Percentiles rank a stretch among this genome's conserved stretches.
Evolutionary conservation across 2,797 vertebrate genomes (phyloP).

Genomic region (Lemur catta): DNA sequence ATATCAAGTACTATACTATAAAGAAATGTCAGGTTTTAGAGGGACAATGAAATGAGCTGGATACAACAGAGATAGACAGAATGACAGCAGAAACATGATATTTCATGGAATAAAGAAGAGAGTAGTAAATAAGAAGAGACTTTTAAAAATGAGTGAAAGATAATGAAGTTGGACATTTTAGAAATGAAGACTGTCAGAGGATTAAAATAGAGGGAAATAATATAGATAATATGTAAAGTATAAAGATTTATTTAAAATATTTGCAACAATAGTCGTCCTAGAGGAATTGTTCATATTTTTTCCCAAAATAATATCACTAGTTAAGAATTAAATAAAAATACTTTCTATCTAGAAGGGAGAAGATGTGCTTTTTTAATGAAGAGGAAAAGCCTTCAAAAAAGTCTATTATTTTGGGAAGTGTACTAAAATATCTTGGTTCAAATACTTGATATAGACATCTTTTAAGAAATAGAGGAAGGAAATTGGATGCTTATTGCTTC

Average conservation of each 20-base stretch:
- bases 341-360: neutral
- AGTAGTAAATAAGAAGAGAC: neutral
- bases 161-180: neutral
- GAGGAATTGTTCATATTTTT: neutral
- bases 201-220: neutral
- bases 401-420: neutral
- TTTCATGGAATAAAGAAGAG: neutral
- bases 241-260: constrained; percentile 41
- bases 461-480: neutral
- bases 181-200: neutral
- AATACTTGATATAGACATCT: neutral
- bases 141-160: neutral
- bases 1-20: neutral
- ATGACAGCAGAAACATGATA: neutral
- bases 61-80: neutral
- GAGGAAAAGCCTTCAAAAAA: neutral
- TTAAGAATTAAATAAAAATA: constrained; percentile 26
- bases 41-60: neutral
- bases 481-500: neutral
- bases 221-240: neutral
- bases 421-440: neutral
- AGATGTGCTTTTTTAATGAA: neutral
- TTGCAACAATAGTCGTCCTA: neutral
- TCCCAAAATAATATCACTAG: constrained; percentile 12
- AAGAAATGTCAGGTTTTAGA: constrained; percentile 11